Base-by-base conservation (phyloP, 92 coral and sea anemone species). In the Chrysogorgia sp. region DNA sequence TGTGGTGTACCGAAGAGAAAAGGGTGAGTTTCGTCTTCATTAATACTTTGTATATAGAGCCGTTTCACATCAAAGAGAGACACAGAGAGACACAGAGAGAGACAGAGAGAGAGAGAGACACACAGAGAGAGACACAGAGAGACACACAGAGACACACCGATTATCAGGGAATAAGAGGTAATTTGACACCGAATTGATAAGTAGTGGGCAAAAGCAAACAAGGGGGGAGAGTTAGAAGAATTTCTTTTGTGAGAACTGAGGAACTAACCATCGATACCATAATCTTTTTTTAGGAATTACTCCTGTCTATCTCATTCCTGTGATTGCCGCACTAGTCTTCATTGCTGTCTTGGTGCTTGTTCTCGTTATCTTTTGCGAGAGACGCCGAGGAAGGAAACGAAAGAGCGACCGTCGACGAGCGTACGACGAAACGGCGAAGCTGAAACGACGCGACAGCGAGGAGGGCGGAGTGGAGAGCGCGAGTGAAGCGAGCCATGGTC, bases 321-420 rank as follows among this genome's bases (percentile, higher is more conserved):
- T 96, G 29, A 91, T 96, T 29, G 99, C 99, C 0, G 90, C 97
- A 34, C 90, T 96, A 12, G 99, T 96, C 5, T 96, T 96, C 26
- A 80, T 96, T 48, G 99, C 97, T 37, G 92, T 92, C 40, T 83
- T 96, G 57, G 79, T 96, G 6, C 70, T 91, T 13, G 69, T 96
- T 23, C 87, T 96, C 71, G 80, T 96, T 15, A 87, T 96, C 75
- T 87, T 91, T 70, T 83, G 99, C 63, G 97, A 93, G 26, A 84
- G 89, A 29, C 88, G 99, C 92, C 83, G 92, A 58, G 96, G 92
- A 61, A 79, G 92, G 26, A 67, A 83, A 58, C 77, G 90, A 58
- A 75, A 82, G 33, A 86, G 96, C 53, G 87, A 92, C 52, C 87
- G 87, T 0, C 87, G 88, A 40, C 84, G 87, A 17, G 92, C 82